Evolutionary conservation across 2,888 invertebrate species (phyloP).

Genomic region (Eudemis profundana): DNA sequence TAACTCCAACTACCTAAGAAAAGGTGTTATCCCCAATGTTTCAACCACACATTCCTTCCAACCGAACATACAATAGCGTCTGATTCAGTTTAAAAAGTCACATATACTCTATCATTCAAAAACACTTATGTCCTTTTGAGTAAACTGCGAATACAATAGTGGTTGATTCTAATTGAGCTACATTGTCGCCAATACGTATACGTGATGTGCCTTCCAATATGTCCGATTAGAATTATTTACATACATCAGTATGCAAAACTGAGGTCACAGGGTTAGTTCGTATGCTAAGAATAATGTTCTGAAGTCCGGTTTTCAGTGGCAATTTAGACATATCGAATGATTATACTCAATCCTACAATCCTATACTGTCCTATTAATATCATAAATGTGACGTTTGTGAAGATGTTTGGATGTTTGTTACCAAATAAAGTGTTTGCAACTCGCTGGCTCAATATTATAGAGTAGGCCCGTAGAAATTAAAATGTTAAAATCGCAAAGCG

Average conservation of each 20-base stretch:
- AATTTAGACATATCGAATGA: background rate
- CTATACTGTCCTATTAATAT: too few species aligned
- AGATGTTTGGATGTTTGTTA: too few species aligned
- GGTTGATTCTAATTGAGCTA: slow-evolving; percentile 68
- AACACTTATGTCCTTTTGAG: slow-evolving; percentile 19
- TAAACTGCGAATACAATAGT: slow-evolving; percentile 56
- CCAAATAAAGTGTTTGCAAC: too few species aligned
- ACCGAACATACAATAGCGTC: background rate
- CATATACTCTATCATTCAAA: background rate
- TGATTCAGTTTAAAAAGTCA: background rate
- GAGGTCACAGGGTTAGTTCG: slow-evolving; percentile 34
- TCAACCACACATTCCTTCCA: background rate
- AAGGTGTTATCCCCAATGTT: background rate
- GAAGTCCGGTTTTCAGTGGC: slow-evolving; percentile 8
- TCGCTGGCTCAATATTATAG: too few species aligned
- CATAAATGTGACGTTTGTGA: too few species aligned
- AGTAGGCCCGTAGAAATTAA: too few species aligned
- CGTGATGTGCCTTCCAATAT: slow-evolving; percentile 55
- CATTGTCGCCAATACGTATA: slow-evolving; percentile 58
- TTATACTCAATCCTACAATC: too few species aligned
- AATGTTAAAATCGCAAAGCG: too few species aligned
- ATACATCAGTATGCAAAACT: slow-evolving; percentile 70
- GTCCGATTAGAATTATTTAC: slow-evolving; percentile 66
- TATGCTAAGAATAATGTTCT: slow-evolving; percentile 19
- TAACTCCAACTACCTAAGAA: background rate